Conservation (phyloP, 1,140 invertebrate genomes). For the Gerris buenoi region DNA sequence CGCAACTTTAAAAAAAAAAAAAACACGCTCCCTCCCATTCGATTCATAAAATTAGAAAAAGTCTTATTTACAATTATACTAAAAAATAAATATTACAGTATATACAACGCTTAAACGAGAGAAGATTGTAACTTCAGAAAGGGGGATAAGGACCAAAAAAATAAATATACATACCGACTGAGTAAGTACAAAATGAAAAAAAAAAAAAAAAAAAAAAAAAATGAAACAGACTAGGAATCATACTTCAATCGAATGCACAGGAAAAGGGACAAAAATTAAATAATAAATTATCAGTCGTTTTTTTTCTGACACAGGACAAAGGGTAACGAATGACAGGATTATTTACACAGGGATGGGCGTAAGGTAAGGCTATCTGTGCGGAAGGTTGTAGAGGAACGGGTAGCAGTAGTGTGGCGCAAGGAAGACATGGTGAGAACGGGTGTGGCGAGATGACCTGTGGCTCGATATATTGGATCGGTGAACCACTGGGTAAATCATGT, state of each 20-base stretch:
- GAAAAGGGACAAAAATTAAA: not conserved
- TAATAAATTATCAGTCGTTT: not conserved
- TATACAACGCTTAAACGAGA: not conserved
- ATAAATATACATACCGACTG: too few species aligned
- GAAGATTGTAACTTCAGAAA: not conserved
- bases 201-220: too few species aligned
- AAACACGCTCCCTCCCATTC: not conserved
- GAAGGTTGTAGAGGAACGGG: not conserved
- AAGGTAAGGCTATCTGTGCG: not conserved
- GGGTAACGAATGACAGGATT: not conserved
- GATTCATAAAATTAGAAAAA: not conserved
- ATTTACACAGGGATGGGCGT: not conserved
- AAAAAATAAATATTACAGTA: not conserved
- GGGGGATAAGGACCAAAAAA: not conserved
- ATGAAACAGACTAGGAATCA: not conserved
- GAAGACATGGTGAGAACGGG: not conserved
- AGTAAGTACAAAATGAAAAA: not conserved
- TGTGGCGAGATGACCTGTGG: not conserved
- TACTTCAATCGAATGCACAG: not conserved
- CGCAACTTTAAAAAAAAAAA: not conserved
- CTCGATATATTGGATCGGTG: not conserved
- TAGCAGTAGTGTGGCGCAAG: not conserved
- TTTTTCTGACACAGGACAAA: not conserved
- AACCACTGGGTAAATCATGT: not conserved
- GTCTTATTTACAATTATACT: not conserved